Base-by-base conservation (phyloP, 2,888 invertebrate species). In the Alviniconcha strummeri region DNA sequence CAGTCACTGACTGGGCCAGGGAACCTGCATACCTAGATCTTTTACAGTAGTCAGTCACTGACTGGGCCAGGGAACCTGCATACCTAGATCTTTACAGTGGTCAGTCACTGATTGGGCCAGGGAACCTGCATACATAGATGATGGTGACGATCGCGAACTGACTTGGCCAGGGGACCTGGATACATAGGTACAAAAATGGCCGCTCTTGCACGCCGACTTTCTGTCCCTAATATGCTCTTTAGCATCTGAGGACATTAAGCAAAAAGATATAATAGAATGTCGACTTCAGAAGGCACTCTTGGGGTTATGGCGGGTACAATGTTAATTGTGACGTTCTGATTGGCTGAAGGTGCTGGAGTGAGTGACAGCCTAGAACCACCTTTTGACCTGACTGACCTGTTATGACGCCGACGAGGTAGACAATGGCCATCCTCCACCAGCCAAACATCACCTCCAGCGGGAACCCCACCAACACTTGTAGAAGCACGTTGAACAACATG, bases 401-500 rank as follows among this genome's bases (percentile, higher is more conserved):
- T 17, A 94, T 88, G 19, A 93, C 92, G 0, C 94, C 93, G 15
- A 91, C 85, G 4, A 92, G 60, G 85, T 94, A 94, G 56, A 94
- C 90, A 55, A 93, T 87, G 0, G 96, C 94, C 13, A 99, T 96
- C 75, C 98, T 95, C 97, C 98, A 98, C 96, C 97, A 97, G 87
- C 96, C 96, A 94, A 99, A 98, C 0, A 98, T 98, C 96, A 99
- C 96, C 94, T 99, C 99, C 85, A 99, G 94, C 0, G 98, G 98
- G 15, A 98, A 96, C 0, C 99, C 99, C 83, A 99, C 95, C 93
- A 98, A 95, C 84, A 99, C 94, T 94, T 99, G 98, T 83, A 98
- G 97, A 83, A 97, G 94, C 17, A 98, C 94, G 93, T 99, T 99
- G 91, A 98, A 97, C 86, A 97, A 94, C 76, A 99, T 95, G 93